These are phyloP conservation scores for Pardalotus punctatus DNA, from an alignment of 2,113 vertebrate species.

Conservation along the genomic window DNA sequence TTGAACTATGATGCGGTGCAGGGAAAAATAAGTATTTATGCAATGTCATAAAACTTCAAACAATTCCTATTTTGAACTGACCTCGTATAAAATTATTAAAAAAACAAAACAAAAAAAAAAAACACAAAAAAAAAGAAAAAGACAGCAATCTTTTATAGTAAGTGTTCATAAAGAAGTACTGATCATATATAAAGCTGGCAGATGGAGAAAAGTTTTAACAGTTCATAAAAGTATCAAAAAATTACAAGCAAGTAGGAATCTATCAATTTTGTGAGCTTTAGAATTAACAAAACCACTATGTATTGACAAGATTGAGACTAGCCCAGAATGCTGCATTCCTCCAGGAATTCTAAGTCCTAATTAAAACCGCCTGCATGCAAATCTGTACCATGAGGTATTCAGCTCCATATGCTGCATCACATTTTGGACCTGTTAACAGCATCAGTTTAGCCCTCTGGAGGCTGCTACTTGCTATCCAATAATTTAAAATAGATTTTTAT, in stretches of 20 bases:
- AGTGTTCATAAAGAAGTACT: background rate
- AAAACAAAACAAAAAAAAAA: too few species aligned
- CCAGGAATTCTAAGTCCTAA: constrained; percentile 68
- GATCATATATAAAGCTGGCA: background rate
- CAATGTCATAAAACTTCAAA: background rate
- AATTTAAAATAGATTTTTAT: constrained; percentile 46
- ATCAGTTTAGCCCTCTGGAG: constrained; percentile 40
- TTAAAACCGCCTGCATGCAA: constrained; percentile 72
- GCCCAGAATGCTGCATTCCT: constrained; percentile 56
- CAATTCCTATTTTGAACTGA: background rate
- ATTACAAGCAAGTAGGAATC: background rate
- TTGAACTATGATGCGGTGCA: background rate
- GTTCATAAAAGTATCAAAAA: background rate
- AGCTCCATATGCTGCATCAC: constrained; percentile 51
- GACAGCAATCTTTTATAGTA: background rate
- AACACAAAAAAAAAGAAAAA: background rate
- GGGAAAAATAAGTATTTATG: background rate
- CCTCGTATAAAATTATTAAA: background rate
- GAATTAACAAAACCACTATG: constrained; percentile 32
- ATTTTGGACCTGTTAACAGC: constrained; percentile 55
- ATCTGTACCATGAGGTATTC: constrained; percentile 48
- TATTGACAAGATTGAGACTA: constrained; percentile 37
- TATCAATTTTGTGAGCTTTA: constrained; percentile 29
- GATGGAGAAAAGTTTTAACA: background rate
- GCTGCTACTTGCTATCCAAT: constrained; percentile 49